phyloP scores from a whole-genome alignment of 2,113 vertebrate genomes.

The Ammodytes dubius region DNA sequence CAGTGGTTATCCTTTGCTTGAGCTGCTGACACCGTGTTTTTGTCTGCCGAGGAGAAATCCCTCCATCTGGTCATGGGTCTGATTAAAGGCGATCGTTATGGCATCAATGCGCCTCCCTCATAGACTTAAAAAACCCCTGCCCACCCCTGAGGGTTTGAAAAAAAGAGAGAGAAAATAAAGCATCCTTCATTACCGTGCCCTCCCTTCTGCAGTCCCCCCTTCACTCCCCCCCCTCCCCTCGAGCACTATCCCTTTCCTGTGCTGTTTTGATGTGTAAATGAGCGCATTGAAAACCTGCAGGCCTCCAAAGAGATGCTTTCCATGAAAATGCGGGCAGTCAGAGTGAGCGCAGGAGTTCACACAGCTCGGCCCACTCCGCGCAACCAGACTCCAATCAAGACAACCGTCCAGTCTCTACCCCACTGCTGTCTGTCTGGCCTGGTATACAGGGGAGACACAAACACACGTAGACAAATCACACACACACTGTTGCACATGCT shows the following conservation, averaged over 20 bases:
- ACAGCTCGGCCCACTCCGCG: conserved; percentile 66
- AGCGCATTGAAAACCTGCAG: conserved; percentile 87
- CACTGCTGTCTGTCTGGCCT: conserved; percentile 36
- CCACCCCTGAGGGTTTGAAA: conserved; percentile 66
- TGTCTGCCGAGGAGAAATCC: conserved; percentile 73
- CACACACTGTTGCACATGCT: conserved; percentile 19
- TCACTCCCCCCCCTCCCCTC: conserved; percentile 52
- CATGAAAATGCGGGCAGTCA: conserved; percentile 85
- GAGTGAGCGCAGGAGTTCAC: conserved; percentile 76
- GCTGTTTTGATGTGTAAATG: conserved; percentile 89
- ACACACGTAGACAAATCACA: conserved; percentile 17
- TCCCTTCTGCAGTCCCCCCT: conserved; percentile 65
- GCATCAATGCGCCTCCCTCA: conserved; percentile 78
- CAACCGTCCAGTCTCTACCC: conserved; percentile 11
- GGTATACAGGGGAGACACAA: conserved; percentile 29
- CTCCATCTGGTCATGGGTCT: conserved; percentile 82
- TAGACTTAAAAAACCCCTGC: conserved; percentile 70
- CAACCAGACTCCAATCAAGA: conserved; percentile 69
- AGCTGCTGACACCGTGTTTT: conserved; percentile 73
- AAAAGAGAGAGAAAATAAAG: conserved; percentile 81
- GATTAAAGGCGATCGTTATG: conserved; percentile 85
- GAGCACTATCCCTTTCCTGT: conserved; percentile 86
- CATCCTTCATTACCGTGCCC: conserved; percentile 84
- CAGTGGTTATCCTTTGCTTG: conserved; percentile 46
- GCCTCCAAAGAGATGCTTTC: conserved; percentile 86